These are phyloP conservation scores for Dryobota labecula DNA, from an alignment of 2,888 invertebrate genomes.

Conservation along the genomic window DNA sequence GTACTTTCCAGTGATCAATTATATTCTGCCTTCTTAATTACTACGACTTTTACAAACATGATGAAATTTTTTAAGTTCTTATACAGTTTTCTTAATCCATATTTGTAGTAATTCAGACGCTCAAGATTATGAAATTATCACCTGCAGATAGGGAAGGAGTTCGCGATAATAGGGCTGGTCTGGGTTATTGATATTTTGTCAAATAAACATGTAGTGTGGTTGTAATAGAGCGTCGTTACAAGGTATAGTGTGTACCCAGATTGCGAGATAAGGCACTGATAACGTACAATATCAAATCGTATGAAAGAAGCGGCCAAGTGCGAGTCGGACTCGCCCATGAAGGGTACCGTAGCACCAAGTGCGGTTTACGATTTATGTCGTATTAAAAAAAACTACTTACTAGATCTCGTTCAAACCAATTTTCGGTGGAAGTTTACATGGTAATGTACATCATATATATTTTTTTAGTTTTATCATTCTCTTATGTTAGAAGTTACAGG, in stretches of 20 bases:
- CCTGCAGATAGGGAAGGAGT: conserved; percentile 54
- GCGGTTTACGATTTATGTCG: no score
- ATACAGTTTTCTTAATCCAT: conserved; percentile 23
- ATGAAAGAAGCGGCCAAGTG: no score
- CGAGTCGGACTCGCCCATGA: no score
- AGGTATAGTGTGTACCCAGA: conserved; percentile 83
- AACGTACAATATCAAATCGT: conserved; percentile 73
- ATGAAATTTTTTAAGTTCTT: background rate
- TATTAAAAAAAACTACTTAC: no score
- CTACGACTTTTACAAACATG: background rate
- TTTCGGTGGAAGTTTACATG: no score
- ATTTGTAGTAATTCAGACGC: conserved; percentile 23
- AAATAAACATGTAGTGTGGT: conserved; percentile 74
- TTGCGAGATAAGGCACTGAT: conserved; percentile 82
- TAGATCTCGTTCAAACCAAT: no score
- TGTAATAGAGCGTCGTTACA: conserved; percentile 83
- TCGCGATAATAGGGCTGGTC: conserved; percentile 58
- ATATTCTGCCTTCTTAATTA: conserved; percentile 24
- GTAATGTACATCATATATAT: no score
- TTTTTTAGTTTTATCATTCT: no score
- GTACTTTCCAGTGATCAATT: conserved; percentile 24
- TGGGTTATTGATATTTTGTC: conserved; percentile 68
- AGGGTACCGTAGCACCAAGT: no score
- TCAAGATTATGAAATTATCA: conserved; percentile 63
- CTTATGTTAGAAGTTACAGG: no score